Percentiles rank a stretch among this genome's conserved stretches.
phyloP scores from a whole-genome alignment of 2,113 vertebrate species.

The Chascanopsetta lugubris region DNA sequence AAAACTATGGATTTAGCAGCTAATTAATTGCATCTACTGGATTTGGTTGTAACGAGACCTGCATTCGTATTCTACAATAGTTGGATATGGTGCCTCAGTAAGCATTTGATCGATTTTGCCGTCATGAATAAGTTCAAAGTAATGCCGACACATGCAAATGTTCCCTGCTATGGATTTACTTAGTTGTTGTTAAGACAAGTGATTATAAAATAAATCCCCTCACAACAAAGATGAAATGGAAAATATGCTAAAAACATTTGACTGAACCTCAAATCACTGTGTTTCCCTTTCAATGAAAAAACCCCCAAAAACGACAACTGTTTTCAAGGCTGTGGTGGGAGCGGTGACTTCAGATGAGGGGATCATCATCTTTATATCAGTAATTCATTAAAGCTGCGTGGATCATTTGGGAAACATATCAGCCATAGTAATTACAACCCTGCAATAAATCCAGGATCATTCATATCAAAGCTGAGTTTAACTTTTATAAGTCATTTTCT shows the following conservation, averaged over 20 bases:
- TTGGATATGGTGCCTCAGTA: no score
- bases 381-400: conserved; percentile 29
- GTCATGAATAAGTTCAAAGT: neutral
- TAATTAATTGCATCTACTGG: no score
- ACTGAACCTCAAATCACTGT: no score
- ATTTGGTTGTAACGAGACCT: no score
- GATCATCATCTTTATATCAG: conserved; percentile 30
- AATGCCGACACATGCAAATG: neutral
- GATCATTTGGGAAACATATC: conserved; percentile 42
- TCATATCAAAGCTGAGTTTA: conserved; percentile 19
- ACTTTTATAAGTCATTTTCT: conserved; percentile 23
- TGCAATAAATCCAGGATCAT: conserved; percentile 7
- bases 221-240: conserved; percentile 1
- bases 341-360: conserved; percentile 3
- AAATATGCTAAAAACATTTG: neutral
- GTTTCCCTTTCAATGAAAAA: neutral
- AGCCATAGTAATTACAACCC: conserved; percentile 19
- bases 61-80: no score
- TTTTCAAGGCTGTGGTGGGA: conserved; percentile 8
- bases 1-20: no score
- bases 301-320: neutral
- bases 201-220: conserved; percentile 1
- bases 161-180: neutral
- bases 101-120: no score
- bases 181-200: neutral